These are phyloP conservation scores for rat (Rattus norvegicus) DNA, from an alignment of 2,113 vertebrate genomes.

Conservation along the genomic window DNA sequence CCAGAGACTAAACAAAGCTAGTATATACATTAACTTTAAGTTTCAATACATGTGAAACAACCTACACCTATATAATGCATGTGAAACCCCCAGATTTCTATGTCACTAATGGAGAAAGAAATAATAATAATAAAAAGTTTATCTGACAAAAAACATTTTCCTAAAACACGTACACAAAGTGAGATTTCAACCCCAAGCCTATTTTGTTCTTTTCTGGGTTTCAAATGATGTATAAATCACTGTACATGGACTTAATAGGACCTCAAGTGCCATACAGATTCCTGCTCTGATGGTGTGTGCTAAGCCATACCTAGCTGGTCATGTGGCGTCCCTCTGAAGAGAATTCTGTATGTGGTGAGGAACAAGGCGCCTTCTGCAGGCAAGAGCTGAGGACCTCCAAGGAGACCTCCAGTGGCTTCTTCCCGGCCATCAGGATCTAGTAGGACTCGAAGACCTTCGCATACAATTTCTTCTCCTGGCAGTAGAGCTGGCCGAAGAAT, in stretches of 20 bases:
- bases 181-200: not conserved
- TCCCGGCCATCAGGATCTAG: conserved; percentile 97
- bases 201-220: not conserved
- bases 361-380: conserved; percentile 99
- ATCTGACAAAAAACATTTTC: not conserved
- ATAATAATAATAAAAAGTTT: not conserved
- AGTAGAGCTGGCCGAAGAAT: conserved; percentile 95
- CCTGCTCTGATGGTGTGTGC: not conserved
- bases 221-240: conserved; percentile 20
- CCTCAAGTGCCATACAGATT: not conserved
- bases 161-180: conserved; percentile 34
- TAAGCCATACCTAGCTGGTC: conserved; percentile 93
- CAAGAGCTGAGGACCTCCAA: conserved; percentile 97
- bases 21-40: conserved; percentile 5
- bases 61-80: not conserved
- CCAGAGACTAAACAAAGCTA: conserved; percentile 31
- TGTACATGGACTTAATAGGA: not conserved
- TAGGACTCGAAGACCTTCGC: conserved; percentile 95
- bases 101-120: not conserved
- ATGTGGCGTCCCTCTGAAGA: conserved; percentile 97
- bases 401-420: conserved; percentile 94
- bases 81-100: not conserved
- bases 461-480: conserved; percentile 96
- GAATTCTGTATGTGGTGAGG: conserved; percentile 97
- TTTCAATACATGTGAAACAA: not conserved